Evolutionary conservation across 2,888 invertebrate species (phyloP).

Genomic region (Agrochola macilenta): DNA sequence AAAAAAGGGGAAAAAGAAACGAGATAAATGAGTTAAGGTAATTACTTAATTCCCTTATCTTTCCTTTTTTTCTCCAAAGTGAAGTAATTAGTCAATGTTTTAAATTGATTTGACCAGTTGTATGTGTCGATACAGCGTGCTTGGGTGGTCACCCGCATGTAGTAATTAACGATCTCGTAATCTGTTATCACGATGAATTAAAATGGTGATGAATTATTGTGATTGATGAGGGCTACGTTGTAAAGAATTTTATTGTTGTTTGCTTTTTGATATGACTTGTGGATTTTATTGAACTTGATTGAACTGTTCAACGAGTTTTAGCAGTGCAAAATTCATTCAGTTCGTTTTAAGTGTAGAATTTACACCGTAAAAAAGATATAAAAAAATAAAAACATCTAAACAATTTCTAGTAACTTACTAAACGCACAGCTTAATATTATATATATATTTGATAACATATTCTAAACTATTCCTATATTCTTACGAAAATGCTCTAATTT

Average conservation of each 20-base stretch:
- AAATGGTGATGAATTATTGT: conserved; percentile 53
- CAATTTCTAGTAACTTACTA: too few species aligned
- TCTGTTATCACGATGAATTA: conserved; percentile 64
- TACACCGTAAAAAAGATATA: too few species aligned
- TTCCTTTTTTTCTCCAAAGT: conserved; percentile 27
- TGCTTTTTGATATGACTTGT: conserved; percentile 16
- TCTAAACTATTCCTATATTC: too few species aligned
- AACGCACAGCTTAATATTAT: too few species aligned
- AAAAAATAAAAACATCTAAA: too few species aligned
- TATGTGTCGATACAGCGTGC: conserved; percentile 49
- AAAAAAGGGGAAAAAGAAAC: conserved; percentile 27
- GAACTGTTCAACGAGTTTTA: conserved; percentile 1
- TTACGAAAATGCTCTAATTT: too few species aligned
- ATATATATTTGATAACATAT: too few species aligned
- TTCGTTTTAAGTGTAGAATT: background rate
- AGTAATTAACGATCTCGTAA: conserved; percentile 72
- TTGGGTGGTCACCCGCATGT: conserved; percentile 75
- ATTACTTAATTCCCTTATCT: conserved; percentile 57
- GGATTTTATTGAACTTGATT: background rate
- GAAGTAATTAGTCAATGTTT: conserved; percentile 59
- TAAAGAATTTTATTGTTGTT: conserved; percentile 21
- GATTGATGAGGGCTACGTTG: conserved; percentile 49
- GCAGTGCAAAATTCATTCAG: background rate
- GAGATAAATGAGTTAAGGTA: conserved; percentile 37
- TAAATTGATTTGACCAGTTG: conserved; percentile 65